These are phyloP conservation scores for Drosophila prosaltans DNA, from an alignment of 1,140 invertebrate genomes.

Conservation along the genomic window DNA sequence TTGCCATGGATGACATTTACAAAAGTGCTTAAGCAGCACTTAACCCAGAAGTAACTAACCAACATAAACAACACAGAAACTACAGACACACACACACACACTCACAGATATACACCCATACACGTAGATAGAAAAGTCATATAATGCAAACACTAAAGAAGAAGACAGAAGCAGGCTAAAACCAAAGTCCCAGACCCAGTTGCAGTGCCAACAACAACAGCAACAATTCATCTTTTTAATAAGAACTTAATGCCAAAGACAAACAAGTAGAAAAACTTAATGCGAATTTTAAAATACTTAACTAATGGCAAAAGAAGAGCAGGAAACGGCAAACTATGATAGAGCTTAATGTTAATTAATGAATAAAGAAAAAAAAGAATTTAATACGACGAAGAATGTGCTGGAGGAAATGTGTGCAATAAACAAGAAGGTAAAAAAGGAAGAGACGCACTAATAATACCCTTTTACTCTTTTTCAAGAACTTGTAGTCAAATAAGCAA, in stretches of 20 bases:
- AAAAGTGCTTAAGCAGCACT: slow-evolving; percentile 57
- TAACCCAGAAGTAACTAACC: slow-evolving; percentile 49
- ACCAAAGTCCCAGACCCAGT: slow-evolving; percentile 12
- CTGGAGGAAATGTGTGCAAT: not conserved
- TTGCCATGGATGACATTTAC: slow-evolving; percentile 48
- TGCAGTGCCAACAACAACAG: slow-evolving; percentile 8
- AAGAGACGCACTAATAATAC: too few species aligned
- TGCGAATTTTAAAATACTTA: slow-evolving; percentile 34
- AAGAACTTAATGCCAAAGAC: slow-evolving; percentile 42
- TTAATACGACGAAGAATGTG: not conserved
- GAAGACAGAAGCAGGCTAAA: not conserved
- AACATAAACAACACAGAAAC: slow-evolving; percentile 37
- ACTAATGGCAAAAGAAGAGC: slow-evolving; percentile 17
- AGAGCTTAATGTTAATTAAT: slow-evolving; percentile 23
- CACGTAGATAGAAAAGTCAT: slow-evolving; percentile 2
- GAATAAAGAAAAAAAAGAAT: slow-evolving; percentile 17
- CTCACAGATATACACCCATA: not conserved
- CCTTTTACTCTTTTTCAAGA: too few species aligned
- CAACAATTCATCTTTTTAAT: slow-evolving; percentile 53
- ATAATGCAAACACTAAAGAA: slow-evolving; percentile 6
- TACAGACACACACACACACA: not conserved
- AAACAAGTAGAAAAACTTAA: slow-evolving; percentile 41
- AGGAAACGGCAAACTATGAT: not conserved
- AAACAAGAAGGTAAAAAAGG: not conserved
- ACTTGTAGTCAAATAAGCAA: too few species aligned